Base-by-base conservation (phyloP, 1,140 invertebrate species). In the Cyclargus thomasi region DNA sequence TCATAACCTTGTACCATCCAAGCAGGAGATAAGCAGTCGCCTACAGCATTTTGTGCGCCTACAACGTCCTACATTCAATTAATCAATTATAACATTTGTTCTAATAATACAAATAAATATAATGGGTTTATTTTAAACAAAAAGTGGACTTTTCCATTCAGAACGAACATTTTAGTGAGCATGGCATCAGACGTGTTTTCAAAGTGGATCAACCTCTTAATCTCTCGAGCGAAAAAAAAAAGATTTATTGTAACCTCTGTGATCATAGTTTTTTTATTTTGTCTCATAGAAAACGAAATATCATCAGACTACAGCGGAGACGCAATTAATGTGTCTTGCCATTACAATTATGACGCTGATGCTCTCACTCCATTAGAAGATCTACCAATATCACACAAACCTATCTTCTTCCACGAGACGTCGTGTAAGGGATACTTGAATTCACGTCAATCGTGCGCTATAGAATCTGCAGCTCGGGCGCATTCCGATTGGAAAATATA, bases 361-460 rank as follows among this genome's bases (percentile, higher is more conserved):
- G 67, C 62, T 20, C 63, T 82, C 16, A 68, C 74, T 8, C 63
- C 67, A 20, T 57, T 74, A 1, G 70, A 75, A 10, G 53, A 73
- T 11, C 11, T 59, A 4, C 57, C 53, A 8, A 67, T 76, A 3
- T 65, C 75, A 18, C 14, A 59, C 0, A 78, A 72, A 16, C 82
- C 81, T 0, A 93, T 94, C 65, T 94, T 93, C 71, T 93, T 94
- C 68, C 90, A 92, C 63, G 93, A 94, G 70, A 93, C 93, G 0
- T 92, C 92, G 0, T 92, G 92, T 47, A 67, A 74, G 20, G 67
- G 69, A 10, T 75, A 77, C 18, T 67, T 93, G 20, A 91, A 85
- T 20, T 70, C 89, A 0, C 83, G 93, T 29, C 92, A 94, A 75
- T 91, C 92, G 0, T 94, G 93, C 70, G 91, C 92, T 0, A 86